Percentiles rank a stretch among this genome's conserved stretches.
Evolutionary conservation across 2,113 vertebrate species (phyloP).

Genomic region (Nannospalax galili): DNA sequence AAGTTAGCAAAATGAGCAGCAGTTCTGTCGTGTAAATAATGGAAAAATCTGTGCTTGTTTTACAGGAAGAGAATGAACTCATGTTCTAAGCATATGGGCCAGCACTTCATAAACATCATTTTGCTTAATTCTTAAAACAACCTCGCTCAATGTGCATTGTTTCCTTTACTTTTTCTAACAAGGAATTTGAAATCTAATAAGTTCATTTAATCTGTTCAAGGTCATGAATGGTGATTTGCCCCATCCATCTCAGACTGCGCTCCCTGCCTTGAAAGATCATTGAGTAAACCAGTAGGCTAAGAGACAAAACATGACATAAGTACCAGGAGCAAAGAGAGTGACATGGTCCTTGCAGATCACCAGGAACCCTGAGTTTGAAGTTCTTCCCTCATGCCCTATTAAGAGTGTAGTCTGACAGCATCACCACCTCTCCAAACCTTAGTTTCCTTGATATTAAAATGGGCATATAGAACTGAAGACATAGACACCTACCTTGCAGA

Average conservation of each 20-base stretch:
- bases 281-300: not conserved
- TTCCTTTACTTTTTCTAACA: not conserved
- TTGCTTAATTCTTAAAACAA: not conserved
- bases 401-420: not conserved
- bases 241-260: not conserved
- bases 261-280: not conserved
- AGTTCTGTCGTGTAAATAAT: not conserved
- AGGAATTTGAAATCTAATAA: not conserved
- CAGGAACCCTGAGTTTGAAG: not conserved
- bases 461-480: not conserved
- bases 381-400: not conserved
- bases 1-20: not conserved
- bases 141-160: not conserved
- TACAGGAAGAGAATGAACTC: not conserved
- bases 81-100: not conserved
- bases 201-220: not conserved
- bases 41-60: not conserved
- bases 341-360: not conserved
- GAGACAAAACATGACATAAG: not conserved
- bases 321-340: not conserved
- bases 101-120: not conserved
- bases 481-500: not conserved
- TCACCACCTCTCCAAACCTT: not conserved
- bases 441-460: slow-evolving; percentile 41
- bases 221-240: not conserved